Base-by-base conservation (phyloP, 1,140 invertebrate genomes). In the Drosophila simulans region DNA sequence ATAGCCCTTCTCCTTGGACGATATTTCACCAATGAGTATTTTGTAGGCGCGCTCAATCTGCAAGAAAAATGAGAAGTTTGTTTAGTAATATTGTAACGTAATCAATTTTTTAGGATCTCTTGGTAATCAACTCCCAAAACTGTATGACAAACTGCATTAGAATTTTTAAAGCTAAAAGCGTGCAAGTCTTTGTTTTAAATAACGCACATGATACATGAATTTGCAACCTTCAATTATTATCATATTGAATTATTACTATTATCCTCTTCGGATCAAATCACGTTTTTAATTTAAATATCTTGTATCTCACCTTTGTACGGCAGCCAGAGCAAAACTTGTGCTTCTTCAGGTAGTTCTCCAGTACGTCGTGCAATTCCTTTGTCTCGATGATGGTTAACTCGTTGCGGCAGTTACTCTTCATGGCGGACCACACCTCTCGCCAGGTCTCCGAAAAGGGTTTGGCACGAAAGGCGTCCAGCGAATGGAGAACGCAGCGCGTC, bases 301-400 rank as follows among this genome's bases (percentile, higher is more conserved):
- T 51, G 5, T 25, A 12, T 4, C 37, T 58, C 58, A 98, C 97
- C 94, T 98, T 98, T 64, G 97, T 97, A 63, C 97, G 96, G 91
- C 97, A 98, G 92, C 98, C 97, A 1, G 95, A 95, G 91, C 97
- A 98, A 93, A 98, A 98, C 85, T 97, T 95, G 92, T 98, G 97
- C 93, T 98, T 98, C 60, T 96, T 94, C 39, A 98, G 93, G 93
- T 98, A 98, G 65, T 95, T 96, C 80, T 98, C 97, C 4, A 98
- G 93, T 11, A 97, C 98, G 60, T 95, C 95, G 76, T 97, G 95
- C 57, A 98, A 92, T 63, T 95, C 95, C 84, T 96, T 95, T 59
- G 95, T 95, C 91, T 98, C 96, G 59, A 98, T 96, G 13, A 97
- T 94, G 39, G 97, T 95, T 49, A 98, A 95, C 92, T 98, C 96